Evolutionary conservation across 2,113 vertebrate genomes (phyloP), one percentile per base, ranked within the genome.

Genomic region (Cephalopterus ornatus): DNA sequence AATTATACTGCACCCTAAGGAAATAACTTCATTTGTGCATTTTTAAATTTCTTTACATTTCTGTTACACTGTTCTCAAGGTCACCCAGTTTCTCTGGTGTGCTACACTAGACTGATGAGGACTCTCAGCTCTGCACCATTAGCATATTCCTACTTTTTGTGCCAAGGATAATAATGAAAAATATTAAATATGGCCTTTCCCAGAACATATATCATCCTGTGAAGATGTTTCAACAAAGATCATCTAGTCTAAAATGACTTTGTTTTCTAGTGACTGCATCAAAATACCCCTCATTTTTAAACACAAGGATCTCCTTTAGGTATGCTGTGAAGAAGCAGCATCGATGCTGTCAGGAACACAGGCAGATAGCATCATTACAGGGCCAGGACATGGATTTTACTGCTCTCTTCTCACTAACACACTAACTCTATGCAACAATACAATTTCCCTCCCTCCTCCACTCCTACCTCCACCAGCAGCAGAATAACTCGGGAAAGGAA

Each of bases 151-250:
- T 41, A 85, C 62, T 66, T 85, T 89, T 79, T 79, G 49, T 93
- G 90, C 92, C 94, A 96, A 92, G 71, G 71, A 70, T 78, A 26
- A 28, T 92, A 94, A 94, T 95, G 88, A 74, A 94, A 94, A 95
- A 82, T 82, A 93, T 88, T 92, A 89, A 95, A 92, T 92, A 78
- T 30, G n/a, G 62, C 87, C 41, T 91, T 58, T 75, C 44, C n/a
- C 58, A 65, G 84, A 44, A 63, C 61, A 81, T 75, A 65, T 9
- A 87, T 95, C 84, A 95, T 78, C 24, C 35, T 84, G 30, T 68
- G 65, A 75, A 47, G 56, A 75, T 44, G 17, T n/a, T 86, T 74
- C 44, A 50, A 42, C 49, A 85, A 68, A 76, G 23, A 72, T 52
- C 14, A 55, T 20, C 68, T 37, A 32, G 50, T 67, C 42, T 67